Evolutionary conservation across 2,113 vertebrate species (phyloP), one percentile per base, ranked within the genome.

Genomic region (Scortum barcoo): DNA sequence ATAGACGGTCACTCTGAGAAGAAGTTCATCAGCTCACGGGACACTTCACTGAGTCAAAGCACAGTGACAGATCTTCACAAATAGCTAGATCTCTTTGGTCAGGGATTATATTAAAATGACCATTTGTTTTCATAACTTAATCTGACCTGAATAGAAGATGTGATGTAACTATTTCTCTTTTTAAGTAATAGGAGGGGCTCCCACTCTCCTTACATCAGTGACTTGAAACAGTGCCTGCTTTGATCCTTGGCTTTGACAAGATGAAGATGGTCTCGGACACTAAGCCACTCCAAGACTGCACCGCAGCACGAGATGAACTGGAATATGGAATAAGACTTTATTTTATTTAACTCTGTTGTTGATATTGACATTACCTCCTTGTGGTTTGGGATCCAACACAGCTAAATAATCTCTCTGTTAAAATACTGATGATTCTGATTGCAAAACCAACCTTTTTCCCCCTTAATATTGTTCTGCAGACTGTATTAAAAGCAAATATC

Each of bases 91-190:
- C 50, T 57, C 5, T 57, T 36, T 57, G 75, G 51, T 24, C 24
- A 10, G 16, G 4, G 19, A 67, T 60, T 50, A 60, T 7, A 44
- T 7, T 30, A 33, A 61, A 19, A 33, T 57, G 9, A 36, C 9
- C 33, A 67, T 57, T 48, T 46, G 26, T 48, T 74, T 66, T 61
- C 19, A 42, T 56, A 20, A 38, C 10, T 54, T 26, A 70, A 48
- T 71, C 48, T 56, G 50, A 26, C n/a, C 22, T 30, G 61, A 73
- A 40, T 10, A 36, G 2, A 66, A 66, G 42, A 53, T 1, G 26
- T 33, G 26, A 54, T 54, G 10, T 22, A 57, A 58, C 1, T 3
- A 26, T 73, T 26, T 51, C 14, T 42, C 66, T 20, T 38, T 78
- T 70, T 42, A 17, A 62, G 33, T 46, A 46, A 65, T 17, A 11